Evolutionary conservation across 2,888 invertebrate species (phyloP), one percentile per base, ranked within the genome.

Genomic region (Hypolimnas misippus): DNA sequence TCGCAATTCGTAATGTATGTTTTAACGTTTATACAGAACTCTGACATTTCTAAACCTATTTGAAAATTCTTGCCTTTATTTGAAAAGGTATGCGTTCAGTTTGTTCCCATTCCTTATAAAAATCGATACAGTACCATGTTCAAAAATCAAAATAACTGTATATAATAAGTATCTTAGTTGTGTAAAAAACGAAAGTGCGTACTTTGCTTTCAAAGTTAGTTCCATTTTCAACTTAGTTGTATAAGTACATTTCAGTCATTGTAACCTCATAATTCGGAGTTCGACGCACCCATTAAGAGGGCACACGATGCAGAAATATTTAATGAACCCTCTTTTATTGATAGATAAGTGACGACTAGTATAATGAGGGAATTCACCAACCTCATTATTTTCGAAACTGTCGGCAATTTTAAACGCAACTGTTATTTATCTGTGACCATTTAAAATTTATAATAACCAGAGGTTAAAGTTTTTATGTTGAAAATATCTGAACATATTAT

Each of bases 321-420:
- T 66, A 66, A 66, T 61, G 66, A 66, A 60, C 46, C 60, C 52
- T 46, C 53, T 54, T 58, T 58, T 38, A 58, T 46, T 63, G 57
- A 63, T 63, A 63, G 53, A 63, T 52, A 63, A 63, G 57, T 63
- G 49, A 49, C n/a, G 53, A 46, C 58, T 57, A 57, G 52, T 44
- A 25, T 60, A 54, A 60, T 60, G 54, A 54, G 53, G 38, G 46
- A 40, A 21, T 21, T 33, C 31, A 33, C 25, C 29, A 19, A 17
- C 49, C 63, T 59, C 55, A 51, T 63, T 58, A 59, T 59, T 51
- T 57, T 50, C 29, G 46, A 54, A 42, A 25, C 14, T 49, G 49
- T n/a, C 49, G n/a, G 25, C 49, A 14, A 14, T 49, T 49, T 14
- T 29, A 49, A 49, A 14, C 49, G 25, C 49, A 29, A 10, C 29